Percentiles rank a stretch among this genome's conserved stretches.
phyloP scores from a whole-genome alignment of 2,797 vertebrate genomes.

The Lutjanus campechanus region DNA sequence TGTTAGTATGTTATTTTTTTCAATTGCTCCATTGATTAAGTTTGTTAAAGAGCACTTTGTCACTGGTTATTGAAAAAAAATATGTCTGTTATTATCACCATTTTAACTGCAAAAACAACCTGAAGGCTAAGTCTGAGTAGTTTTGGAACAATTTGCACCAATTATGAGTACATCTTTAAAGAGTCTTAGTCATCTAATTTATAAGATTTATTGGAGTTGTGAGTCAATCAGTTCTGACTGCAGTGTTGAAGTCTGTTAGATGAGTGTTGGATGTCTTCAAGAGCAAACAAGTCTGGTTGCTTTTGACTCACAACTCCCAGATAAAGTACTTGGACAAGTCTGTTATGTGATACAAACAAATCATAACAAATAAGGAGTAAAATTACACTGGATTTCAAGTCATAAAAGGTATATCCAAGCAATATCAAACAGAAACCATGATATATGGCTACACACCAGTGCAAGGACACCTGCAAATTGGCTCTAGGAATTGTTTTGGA shows the following conservation, averaged over 20 bases:
- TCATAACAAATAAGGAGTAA: not conserved
- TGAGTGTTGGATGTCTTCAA: slow-evolving; percentile 24
- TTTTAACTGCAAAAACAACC: not conserved
- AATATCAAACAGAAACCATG: slow-evolving; percentile 18
- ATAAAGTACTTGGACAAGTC: not conserved
- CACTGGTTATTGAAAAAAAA: not conserved
- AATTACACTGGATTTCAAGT: not conserved
- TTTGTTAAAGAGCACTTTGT: slow-evolving; percentile 2
- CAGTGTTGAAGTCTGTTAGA: slow-evolving; percentile 10
- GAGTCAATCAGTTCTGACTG: slow-evolving; percentile 23
- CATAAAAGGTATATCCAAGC: not conserved
- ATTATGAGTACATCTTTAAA: not conserved
- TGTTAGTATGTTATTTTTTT: too few species aligned
- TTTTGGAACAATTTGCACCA: slow-evolving; percentile 6
- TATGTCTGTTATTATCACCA: not conserved
- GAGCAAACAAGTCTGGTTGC: slow-evolving; percentile 28
- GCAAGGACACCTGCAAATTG: slow-evolving; percentile 60
- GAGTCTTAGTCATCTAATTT: slow-evolving; percentile 19
- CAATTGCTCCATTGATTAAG: too few species aligned
- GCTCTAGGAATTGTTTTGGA: slow-evolving; percentile 50
- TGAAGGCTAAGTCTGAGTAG: not conserved
- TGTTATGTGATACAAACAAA: slow-evolving; percentile 11
- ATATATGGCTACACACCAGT: not conserved
- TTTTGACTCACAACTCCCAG: slow-evolving; percentile 16
- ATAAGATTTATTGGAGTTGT: slow-evolving; percentile 2